Evolutionary conservation across 2,888 invertebrate species (phyloP).

Genomic region (Agriopis leucophaearia): DNA sequence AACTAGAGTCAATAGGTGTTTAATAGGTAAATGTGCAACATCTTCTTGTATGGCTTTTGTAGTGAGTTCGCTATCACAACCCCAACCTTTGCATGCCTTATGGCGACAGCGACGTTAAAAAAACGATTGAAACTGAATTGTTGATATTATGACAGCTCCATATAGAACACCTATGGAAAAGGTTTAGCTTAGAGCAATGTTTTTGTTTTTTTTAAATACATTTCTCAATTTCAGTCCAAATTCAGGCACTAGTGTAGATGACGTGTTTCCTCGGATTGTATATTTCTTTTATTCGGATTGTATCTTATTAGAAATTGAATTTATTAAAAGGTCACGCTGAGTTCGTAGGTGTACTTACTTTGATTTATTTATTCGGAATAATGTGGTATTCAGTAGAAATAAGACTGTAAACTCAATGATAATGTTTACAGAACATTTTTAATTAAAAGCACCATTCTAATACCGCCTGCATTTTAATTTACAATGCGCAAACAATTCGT

Average conservation of each 20-base stretch:
- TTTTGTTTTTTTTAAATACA: too few relatives aligned
- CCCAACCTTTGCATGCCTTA: too few relatives aligned
- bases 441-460: not conserved
- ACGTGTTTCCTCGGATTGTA: not conserved
- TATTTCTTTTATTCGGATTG: too few relatives aligned
- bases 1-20: too few relatives aligned
- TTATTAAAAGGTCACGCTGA: constrained; percentile 37
- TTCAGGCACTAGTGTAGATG: not conserved
- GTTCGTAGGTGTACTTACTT: constrained; percentile 4
- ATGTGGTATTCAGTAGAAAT: not conserved
- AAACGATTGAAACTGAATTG: too few relatives aligned
- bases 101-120: too few relatives aligned
- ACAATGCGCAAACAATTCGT: constrained; percentile 15
- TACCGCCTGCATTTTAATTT: not conserved
- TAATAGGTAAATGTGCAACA: too few relatives aligned
- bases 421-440: not conserved
- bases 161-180: too few relatives aligned
- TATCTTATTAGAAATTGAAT: constrained; percentile 25
- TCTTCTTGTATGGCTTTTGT: too few relatives aligned
- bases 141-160: too few relatives aligned
- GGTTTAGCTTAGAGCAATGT: too few relatives aligned
- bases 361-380: constrained; percentile 3
- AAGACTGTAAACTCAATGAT: not conserved
- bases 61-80: too few relatives aligned
- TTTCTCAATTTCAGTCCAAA: not conserved